phyloP scores from a whole-genome alignment of 92 coral and sea anemone genomes.

The Parazoanthus swiftii region DNA sequence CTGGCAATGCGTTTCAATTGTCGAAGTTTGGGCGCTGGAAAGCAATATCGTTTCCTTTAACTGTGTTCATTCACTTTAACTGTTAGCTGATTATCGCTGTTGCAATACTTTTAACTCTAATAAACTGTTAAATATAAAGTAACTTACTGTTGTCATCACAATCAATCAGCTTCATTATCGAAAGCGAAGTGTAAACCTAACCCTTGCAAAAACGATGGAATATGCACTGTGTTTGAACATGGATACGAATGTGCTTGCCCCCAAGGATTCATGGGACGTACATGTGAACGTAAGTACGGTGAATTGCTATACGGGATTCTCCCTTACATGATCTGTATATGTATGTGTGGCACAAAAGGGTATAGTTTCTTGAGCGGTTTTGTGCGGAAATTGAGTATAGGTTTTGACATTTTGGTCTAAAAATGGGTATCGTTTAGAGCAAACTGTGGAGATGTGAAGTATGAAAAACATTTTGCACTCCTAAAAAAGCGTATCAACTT shows the following conservation, averaged over 20 bases:
- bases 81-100: too few species aligned
- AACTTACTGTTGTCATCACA: neutral
- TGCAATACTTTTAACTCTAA: neutral
- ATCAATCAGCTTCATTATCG: slow-evolving; percentile 48
- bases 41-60: too few species aligned
- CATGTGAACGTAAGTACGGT: slow-evolving; percentile 73
- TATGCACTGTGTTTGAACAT: slow-evolving; percentile 84
- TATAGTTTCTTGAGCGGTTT: neutral
- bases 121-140: neutral
- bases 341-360: too few species aligned
- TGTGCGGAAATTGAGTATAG: too few species aligned
- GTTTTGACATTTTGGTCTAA: too few species aligned
- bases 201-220: slow-evolving; percentile 91
- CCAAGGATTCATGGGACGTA: slow-evolving; percentile 87
- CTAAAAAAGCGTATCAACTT: too few species aligned
- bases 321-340: neutral
- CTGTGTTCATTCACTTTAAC: too few species aligned
- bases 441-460: too few species aligned
- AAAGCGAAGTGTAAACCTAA: slow-evolving; percentile 88
- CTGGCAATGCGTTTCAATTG: too few species aligned
- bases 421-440: too few species aligned
- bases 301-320: neutral
- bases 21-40: too few species aligned
- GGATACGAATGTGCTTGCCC: slow-evolving; percentile 90
- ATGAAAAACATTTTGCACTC: too few species aligned